These are phyloP conservation scores for Micronisus gabar DNA, from an alignment of 2,113 vertebrate species.

Conservation along the genomic window DNA sequence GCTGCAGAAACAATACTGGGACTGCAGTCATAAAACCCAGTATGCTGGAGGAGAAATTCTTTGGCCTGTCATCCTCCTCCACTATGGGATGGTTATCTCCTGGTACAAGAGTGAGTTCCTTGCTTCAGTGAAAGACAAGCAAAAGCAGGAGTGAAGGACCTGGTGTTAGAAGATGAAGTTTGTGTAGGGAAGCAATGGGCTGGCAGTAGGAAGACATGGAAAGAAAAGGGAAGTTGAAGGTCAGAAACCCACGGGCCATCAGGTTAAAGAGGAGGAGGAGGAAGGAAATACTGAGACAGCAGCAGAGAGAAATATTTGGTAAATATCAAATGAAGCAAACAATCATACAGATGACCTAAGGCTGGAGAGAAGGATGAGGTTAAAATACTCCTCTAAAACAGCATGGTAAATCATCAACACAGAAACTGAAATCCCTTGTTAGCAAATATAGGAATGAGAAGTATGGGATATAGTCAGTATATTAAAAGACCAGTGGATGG, in stretches of 20 bases:
- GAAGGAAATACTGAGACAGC: neutral
- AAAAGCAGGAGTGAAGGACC: neutral
- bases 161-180: neutral
- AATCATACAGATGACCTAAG: neutral
- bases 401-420: neutral
- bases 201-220: neutral
- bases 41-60: neutral
- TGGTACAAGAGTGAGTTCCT: neutral
- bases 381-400: neutral
- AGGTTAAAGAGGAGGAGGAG: neutral
- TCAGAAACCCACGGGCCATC: neutral
- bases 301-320: neutral
- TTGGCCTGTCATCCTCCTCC: neutral
- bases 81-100: neutral
- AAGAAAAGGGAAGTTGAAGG: neutral
- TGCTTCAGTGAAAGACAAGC: neutral
- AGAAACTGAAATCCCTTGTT: neutral
- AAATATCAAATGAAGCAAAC: neutral
- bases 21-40: neutral
- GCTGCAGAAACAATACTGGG: neutral
- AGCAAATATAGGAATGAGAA: neutral
- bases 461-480: neutral
- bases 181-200: neutral
- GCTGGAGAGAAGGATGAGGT: neutral
- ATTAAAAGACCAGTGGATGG: conserved; percentile 35